Evolutionary conservation across 2,888 invertebrate species (phyloP).

Genomic region (Molorchus minor): DNA sequence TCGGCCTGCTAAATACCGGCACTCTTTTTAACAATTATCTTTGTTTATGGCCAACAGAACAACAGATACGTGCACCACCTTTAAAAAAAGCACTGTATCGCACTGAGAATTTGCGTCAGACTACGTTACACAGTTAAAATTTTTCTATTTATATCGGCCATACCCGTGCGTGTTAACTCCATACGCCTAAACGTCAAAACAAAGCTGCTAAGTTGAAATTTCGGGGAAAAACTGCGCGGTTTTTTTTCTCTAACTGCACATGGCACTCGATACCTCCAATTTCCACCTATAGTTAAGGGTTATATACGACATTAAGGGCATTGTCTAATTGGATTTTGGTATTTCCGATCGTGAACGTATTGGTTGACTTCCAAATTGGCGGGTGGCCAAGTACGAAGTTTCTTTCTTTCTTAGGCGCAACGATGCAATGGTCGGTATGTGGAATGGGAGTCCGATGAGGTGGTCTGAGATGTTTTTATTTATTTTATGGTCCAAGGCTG

Average conservation of each 20-base stretch:
- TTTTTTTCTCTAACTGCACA: neutral
- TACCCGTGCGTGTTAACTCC: constrained; percentile 33
- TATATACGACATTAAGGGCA: neutral
- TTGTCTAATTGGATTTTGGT: constrained; percentile 20
- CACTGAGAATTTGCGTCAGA: constrained; percentile 42
- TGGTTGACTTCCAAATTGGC: constrained; percentile 66
- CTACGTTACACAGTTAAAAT: constrained; percentile 43
- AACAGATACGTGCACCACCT: constrained; percentile 14
- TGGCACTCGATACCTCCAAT: neutral
- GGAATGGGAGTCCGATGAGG: neutral
- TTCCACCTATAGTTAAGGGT: constrained; percentile 3
- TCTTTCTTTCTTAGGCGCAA: constrained; percentile 52
- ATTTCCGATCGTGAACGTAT: constrained; percentile 26
- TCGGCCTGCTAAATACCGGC: neutral
- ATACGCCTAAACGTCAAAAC: constrained; percentile 30
- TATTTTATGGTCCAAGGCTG: neutral
- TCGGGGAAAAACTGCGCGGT: constrained; percentile 21
- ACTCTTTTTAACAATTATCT: constrained; percentile 12
- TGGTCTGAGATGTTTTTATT: constrained; percentile 4
- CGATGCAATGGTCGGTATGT: constrained; percentile 18
- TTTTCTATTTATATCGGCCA: constrained; percentile 50
- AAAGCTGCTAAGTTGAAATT: constrained; percentile 2
- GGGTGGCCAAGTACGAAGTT: constrained; percentile 67
- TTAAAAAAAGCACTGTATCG: constrained; percentile 30
- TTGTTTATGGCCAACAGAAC: constrained; percentile 8